Conservation (phyloP, 2,113 vertebrate species). For the Aptenodytes forsteri region DNA sequence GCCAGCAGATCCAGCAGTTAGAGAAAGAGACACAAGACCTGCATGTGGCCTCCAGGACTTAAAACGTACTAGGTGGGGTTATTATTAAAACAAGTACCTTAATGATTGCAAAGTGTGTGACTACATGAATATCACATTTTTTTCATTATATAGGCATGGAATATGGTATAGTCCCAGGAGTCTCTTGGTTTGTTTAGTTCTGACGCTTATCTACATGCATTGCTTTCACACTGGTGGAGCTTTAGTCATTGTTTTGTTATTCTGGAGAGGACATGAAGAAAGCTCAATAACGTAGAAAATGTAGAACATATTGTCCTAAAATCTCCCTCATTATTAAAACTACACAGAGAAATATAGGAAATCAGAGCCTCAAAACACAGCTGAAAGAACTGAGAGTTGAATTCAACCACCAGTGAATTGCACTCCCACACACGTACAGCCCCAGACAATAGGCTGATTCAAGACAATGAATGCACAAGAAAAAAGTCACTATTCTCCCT, state of each 20-base stretch:
- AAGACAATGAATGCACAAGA: conserved; percentile 80
- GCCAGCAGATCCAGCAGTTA: not conserved
- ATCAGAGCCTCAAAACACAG: conserved; percentile 76
- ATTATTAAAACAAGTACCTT: not conserved
- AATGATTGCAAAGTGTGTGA: not conserved
- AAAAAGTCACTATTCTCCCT: conserved; percentile 76
- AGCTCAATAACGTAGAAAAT: conserved; percentile 20
- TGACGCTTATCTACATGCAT: not conserved
- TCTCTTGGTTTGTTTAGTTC: not conserved
- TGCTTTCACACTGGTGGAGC: not conserved
- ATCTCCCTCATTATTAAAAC: conserved; percentile 32
- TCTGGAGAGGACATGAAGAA: not conserved
- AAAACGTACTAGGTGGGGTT: not conserved
- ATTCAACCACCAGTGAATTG: conserved; percentile 67
- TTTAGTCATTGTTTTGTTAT: not conserved
- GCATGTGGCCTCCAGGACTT: not conserved
- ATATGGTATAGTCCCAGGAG: not conserved
- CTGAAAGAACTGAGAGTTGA: conserved; percentile 76
- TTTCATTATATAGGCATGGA: not conserved
- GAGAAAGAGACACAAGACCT: not conserved
- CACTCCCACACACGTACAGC: conserved; percentile 70
- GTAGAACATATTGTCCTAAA: conserved; percentile 24
- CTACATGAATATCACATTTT: not conserved
- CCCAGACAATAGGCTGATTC: conserved; percentile 84
- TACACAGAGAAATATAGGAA: conserved; percentile 74